Conservation (phyloP, 1,140 invertebrate species). For the Atta texana region DNA sequence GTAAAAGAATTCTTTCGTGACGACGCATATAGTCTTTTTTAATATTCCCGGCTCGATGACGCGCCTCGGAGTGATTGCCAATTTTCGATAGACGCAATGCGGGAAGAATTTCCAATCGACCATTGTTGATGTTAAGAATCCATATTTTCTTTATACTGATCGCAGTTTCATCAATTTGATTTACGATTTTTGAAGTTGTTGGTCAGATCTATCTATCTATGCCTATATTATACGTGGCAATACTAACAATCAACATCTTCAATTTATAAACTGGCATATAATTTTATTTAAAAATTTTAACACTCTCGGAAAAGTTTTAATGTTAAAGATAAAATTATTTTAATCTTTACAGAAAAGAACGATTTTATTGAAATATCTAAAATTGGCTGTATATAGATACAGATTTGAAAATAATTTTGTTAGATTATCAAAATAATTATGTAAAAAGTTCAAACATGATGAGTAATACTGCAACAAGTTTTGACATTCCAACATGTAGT, state of each 20-base stretch:
- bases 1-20: slow-evolving; percentile 53
- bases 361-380: too few relatives aligned
- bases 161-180: background rate
- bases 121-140: background rate
- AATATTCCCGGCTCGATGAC: slow-evolving; percentile 3
- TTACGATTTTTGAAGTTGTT: background rate
- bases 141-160: background rate
- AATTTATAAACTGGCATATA: background rate
- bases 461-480: too few relatives aligned
- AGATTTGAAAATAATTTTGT: too few relatives aligned
- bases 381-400: too few relatives aligned
- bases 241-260: background rate
- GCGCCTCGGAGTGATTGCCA: background rate
- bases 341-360: too few relatives aligned
- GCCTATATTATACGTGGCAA: background rate
- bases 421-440: too few relatives aligned
- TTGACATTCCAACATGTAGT: too few relatives aligned
- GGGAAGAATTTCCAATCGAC: background rate
- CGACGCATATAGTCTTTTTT: slow-evolving; percentile 22
- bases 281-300: slow-evolving; percentile 7
- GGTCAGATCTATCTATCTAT: background rate
- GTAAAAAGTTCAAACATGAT: too few relatives aligned
- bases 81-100: slow-evolving; percentile 19
- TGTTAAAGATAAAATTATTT: too few relatives aligned
- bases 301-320: background rate